Percentiles rank a stretch among this genome's conserved stretches.
These are phyloP conservation scores for Eleutherodactylus coqui DNA, from an alignment of 2,797 vertebrate genomes.

Conservation along the genomic window DNA sequence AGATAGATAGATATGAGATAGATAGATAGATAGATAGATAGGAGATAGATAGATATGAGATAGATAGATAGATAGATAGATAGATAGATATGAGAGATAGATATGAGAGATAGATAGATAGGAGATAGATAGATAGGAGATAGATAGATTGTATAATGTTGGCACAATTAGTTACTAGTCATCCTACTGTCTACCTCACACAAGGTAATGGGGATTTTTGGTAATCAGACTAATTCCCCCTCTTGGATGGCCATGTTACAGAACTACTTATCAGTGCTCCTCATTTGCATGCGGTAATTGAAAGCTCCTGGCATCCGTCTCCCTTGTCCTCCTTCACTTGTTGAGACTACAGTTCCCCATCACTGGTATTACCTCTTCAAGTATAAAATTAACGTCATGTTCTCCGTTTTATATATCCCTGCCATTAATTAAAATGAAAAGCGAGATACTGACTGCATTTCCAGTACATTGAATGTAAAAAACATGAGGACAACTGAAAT, in stretches of 20 bases:
- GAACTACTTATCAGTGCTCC: background rate
- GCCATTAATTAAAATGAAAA: background rate
- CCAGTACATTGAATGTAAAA: background rate
- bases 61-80: background rate
- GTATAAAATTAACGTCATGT: background rate
- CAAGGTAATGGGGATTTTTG: background rate
- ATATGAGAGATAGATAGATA: background rate
- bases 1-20: background rate
- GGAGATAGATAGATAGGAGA: background rate
- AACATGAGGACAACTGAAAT: background rate
- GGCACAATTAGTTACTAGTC: background rate
- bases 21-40: background rate
- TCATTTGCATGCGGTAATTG: constrained; percentile 50
- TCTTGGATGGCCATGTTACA: background rate
- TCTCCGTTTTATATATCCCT: background rate
- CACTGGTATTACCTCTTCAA: background rate
- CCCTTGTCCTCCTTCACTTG: background rate
- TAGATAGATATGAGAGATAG: background rate
- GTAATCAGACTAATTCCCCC: background rate
- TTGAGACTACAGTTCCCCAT: constrained; percentile 5
- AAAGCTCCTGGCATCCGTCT: background rate
- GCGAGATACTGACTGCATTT: background rate
- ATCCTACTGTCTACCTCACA: background rate
- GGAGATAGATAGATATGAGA: background rate
- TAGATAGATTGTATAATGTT: background rate